Evolutionary conservation across 2,113 vertebrate species (phyloP), one percentile per base, ranked within the genome.

Genomic region (Xiphophorus maculatus): DNA sequence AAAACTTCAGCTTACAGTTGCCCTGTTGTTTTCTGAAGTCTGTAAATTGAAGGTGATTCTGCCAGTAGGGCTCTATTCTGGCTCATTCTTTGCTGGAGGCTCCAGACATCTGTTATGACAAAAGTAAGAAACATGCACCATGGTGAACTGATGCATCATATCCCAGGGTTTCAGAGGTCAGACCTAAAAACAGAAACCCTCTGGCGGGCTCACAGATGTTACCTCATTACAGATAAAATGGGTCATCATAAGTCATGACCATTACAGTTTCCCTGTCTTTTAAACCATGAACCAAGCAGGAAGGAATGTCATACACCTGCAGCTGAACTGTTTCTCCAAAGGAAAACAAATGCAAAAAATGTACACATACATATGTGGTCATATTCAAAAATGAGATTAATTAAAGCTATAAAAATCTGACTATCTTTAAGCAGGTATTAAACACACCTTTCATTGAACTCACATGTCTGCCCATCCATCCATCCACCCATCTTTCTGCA

Each of bases 51-150:
- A 80, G 40, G 77, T 58, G 60, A 83, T 54, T 14, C 60, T 12
- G 74, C 77, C 84, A 51, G 33, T 4, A 65, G 77, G 63, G 51
- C 61, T 70, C 78, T 66, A 44, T 60, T 79, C 81, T 66, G 72
- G 29, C 74, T 72, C 64, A 82, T 77, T 80, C 44, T 32, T 11
- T 12, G 68, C 75, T 73, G 17, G 66, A 66, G 75, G 81, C 64
- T 71, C 44, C 29, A 51, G 9, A 25, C 40, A 71, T 80, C 35
- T 71, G 54, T 81, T 72, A 54, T 63, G 61, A 28, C 68, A 74
- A 58, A 30, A 65, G 62, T 72, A 63, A 30, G 14, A 75, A 48
- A 29, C 22, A 62, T 28, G 54, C 75, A 33, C 35, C 2, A 14
- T 29, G 54, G 75, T 33, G 71, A 78, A 69, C 66, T 9, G 30